Conservation (phyloP, 2,797 vertebrate genomes). For the Merluccius polli region DNA sequence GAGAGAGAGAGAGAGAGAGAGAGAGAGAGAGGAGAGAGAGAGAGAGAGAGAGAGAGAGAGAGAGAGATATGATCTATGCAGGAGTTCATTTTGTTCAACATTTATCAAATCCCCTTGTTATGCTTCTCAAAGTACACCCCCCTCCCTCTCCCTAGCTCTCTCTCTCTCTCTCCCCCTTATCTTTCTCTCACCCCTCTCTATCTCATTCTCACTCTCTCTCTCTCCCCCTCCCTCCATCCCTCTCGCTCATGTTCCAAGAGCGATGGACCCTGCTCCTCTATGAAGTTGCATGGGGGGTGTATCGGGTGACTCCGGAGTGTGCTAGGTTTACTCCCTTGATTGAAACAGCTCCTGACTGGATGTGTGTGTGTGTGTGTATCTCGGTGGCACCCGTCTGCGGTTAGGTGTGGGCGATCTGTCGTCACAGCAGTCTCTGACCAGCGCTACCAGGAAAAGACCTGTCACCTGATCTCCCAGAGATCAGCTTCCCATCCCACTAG, state of each 20-base stretch:
- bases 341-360: slow-evolving; percentile 51
- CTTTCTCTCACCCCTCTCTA: background rate
- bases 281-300: slow-evolving; percentile 33
- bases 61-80: slow-evolving; percentile 14
- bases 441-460: slow-evolving; percentile 61
- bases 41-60: slow-evolving; percentile 14
- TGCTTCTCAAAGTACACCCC: background rate
- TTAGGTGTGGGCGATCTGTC: slow-evolving; percentile 67
- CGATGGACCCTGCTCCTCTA: slow-evolving; percentile 21
- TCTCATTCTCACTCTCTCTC: background rate
- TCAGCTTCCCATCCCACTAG: slow-evolving; percentile 63
- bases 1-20: slow-evolving; percentile 19
- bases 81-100: background rate
- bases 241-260: background rate
- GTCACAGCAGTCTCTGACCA: slow-evolving; percentile 64
- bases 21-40: slow-evolving; percentile 1
- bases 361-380: slow-evolving; percentile 56
- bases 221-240: background rate
- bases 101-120: slow-evolving; percentile 1
- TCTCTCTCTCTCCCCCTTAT: background rate
- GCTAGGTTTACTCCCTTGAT: slow-evolving; percentile 51
- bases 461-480: slow-evolving; percentile 59
- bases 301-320: slow-evolving; percentile 44
- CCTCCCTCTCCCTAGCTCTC: background rate
- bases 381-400: slow-evolving; percentile 57